Evolutionary conservation across 2,113 vertebrate genomes (phyloP).

Genomic region (Leucoraja erinaceus): DNA sequence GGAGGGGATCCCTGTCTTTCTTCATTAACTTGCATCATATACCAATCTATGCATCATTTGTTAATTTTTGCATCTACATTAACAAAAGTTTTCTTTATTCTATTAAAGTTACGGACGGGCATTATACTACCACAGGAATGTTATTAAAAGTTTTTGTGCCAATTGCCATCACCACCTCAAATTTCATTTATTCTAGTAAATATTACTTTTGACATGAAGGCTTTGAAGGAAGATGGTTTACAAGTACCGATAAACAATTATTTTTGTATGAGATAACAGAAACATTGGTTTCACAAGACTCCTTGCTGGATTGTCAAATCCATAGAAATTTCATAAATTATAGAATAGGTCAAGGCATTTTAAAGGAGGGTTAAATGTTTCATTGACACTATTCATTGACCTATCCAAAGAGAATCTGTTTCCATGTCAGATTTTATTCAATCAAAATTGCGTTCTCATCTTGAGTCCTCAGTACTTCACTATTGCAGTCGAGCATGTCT

Average conservation of each 20-base stretch:
- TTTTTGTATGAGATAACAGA: conserved; percentile 13
- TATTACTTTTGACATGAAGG: not conserved
- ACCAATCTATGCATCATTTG: not conserved
- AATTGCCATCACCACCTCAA: not conserved
- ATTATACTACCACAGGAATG: not conserved
- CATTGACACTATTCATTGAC: not conserved
- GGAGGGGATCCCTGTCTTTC: not conserved
- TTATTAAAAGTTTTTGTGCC: not conserved
- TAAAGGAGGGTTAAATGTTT: too few species aligned
- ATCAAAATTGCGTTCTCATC: not conserved
- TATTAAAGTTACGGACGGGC: not conserved
- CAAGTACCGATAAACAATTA: not conserved
- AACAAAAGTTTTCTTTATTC: not conserved
- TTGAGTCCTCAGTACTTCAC: not conserved
- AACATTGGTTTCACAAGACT: not conserved
- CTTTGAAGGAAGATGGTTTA: not conserved
- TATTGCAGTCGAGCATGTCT: not conserved
- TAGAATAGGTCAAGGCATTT: not conserved
- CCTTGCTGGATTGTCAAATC: not conserved
- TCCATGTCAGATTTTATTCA: not conserved
- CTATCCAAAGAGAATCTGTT: not conserved
- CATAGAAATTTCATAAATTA: not conserved
- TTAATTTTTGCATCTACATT: not conserved
- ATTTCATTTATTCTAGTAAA: not conserved
- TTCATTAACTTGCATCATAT: not conserved